These are phyloP conservation scores for Aplodontia rufa DNA, from an alignment of 2,113 vertebrate genomes.

Conservation along the genomic window DNA sequence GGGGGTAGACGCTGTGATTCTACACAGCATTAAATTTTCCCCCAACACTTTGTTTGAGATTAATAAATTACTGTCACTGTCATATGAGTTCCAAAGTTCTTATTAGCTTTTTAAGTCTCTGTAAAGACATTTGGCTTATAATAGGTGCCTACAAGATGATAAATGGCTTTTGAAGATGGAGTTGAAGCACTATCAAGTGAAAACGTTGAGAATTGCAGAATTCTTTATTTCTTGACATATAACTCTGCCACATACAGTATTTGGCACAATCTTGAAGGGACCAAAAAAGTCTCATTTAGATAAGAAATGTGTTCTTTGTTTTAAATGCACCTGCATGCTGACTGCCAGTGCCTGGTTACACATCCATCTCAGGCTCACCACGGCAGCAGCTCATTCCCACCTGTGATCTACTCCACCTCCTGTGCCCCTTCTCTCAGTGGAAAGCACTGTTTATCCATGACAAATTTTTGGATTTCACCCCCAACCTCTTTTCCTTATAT, in stretches of 20 bases:
- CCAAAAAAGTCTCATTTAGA: background rate
- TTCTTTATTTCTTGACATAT: background rate
- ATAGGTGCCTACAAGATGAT: background rate
- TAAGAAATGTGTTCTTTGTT: background rate
- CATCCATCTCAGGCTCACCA: background rate
- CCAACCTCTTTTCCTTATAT: background rate
- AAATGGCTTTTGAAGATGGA: conserved; percentile 52
- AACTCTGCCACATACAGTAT: fast-evolving
- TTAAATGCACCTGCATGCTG: background rate
- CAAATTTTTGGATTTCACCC: background rate
- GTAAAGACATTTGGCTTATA: conserved; percentile 43
- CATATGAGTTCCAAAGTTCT: conserved; percentile 54
- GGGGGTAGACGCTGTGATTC: background rate
- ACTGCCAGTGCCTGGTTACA: background rate
- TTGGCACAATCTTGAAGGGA: background rate
- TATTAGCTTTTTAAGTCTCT: conserved; percentile 67
- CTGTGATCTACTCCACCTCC: background rate
- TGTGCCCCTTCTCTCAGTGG: background rate
- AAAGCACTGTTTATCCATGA: background rate
- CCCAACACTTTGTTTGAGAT: conserved; percentile 42
- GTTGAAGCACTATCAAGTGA: background rate
- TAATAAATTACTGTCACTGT: conserved; percentile 58
- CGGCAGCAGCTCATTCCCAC: background rate
- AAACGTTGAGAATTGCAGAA: background rate
- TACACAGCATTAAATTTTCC: background rate